Evolutionary conservation across 1,140 invertebrate genomes (phyloP).

Genomic region (Bursaphelenchus mucronatus): DNA sequence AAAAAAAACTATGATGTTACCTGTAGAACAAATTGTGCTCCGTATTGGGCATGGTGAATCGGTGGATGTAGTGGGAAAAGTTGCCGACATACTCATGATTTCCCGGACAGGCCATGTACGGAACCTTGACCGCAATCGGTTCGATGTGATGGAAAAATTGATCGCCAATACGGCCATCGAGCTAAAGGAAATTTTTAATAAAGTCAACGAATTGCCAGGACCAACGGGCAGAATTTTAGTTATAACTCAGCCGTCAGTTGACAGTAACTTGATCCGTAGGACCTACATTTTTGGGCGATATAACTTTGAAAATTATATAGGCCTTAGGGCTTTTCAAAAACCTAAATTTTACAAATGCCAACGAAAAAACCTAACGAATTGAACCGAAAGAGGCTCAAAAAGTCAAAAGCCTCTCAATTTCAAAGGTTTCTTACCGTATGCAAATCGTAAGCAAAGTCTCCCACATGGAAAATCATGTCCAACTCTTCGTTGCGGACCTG

Average conservation of each 20-base stretch:
- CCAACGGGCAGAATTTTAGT: too few relatives aligned
- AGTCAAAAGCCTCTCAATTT: too few relatives aligned
- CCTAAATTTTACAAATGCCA: too few relatives aligned
- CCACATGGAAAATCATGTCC: slow-evolving; percentile 65
- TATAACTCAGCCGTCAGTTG: too few relatives aligned
- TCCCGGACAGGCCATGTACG: slow-evolving; percentile 83
- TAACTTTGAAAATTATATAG: too few relatives aligned
- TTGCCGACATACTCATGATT: slow-evolving; percentile 74
- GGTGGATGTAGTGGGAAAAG: slow-evolving; percentile 41
- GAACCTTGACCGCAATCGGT: slow-evolving; percentile 76
- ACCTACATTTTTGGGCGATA: too few relatives aligned
- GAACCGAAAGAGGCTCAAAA: too few relatives aligned
- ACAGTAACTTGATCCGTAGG: too few relatives aligned
- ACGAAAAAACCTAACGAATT: too few relatives aligned
- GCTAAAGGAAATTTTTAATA: slow-evolving; percentile 62
- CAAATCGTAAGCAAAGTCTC: slow-evolving; percentile 28
- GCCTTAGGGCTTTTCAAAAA: too few relatives aligned
- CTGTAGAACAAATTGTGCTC: slow-evolving; percentile 51
- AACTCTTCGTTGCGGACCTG: slow-evolving; percentile 62
- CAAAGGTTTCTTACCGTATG: slow-evolving; percentile 53
- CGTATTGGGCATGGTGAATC: slow-evolving; percentile 44
- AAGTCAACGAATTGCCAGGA: too few relatives aligned
- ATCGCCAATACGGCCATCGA: slow-evolving; percentile 75
- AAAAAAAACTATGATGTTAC: not conserved
- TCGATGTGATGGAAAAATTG: slow-evolving; percentile 83